Base-by-base conservation (phyloP, 2,113 vertebrate genomes). In the Erythrocercus mccallii region DNA sequence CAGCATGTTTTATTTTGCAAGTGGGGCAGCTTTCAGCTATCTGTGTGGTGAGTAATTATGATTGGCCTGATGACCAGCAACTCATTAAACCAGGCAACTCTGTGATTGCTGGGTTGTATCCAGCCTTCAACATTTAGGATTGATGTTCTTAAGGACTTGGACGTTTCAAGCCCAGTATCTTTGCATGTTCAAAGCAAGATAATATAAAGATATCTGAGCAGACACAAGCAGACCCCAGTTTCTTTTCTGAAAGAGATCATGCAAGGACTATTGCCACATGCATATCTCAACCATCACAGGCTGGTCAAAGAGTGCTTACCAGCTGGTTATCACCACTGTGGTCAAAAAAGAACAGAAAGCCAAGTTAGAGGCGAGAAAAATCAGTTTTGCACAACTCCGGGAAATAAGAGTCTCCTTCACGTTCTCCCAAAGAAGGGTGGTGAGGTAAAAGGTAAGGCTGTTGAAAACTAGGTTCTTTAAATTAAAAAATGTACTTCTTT, bases 211-310 rank as follows among this genome's bases (percentile, higher is more conserved):
- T 62, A 69, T 42, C 58, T 70, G 62, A 80, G 79, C 68, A 81
- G 92, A 81, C 85, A 93, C 69, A 62, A 73, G 85, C 5, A 28
- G 76, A 62, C 48, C 38, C 56, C 93, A 65, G n/a, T 93, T 93
- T 96, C 85, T 95, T 88, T 95, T 93, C 76, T 84, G 95, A 96
- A 93, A 58, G 72, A 92, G 60, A 88, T 81, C 69, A 28, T 78
- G 79, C 88, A 95, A 77, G 44, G 45, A 24, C 48, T 88, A 28
- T 38, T 88, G 68, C 58, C 37, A 2, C 1, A 4, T 71, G 79
- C 72, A 81, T 64, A 68, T 92, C 76, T 88, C 76, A 53, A 33
- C 48, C 44, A 68, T 15, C 16, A 17, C 2, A 81, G 56, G 50
- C 50, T 85, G 57, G 57, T 81, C 73, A 91, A 61, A 92, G 61